Percentiles rank a stretch among this genome's conserved stretches.
phyloP scores from a whole-genome alignment of 1,140 invertebrate species.

The Pseudomyrmex cubaensis region DNA sequence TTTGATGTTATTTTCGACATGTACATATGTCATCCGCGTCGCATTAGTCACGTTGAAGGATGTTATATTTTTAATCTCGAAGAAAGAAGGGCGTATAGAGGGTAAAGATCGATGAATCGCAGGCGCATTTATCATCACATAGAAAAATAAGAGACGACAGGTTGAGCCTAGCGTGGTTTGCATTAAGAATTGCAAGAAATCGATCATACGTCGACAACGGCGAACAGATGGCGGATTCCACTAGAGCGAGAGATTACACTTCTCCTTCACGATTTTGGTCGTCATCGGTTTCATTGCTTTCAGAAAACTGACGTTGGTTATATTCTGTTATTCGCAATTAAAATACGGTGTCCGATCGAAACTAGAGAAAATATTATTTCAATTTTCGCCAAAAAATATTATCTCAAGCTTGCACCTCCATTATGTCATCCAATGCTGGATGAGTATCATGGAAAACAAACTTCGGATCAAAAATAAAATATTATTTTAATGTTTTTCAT shows the following conservation, averaged over 20 bases:
- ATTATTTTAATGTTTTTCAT: conserved; percentile 44
- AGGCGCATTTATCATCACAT: conserved; percentile 45
- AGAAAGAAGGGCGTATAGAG: conserved; percentile 18
- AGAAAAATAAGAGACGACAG: conserved; percentile 45
- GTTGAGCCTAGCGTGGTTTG: conserved; percentile 30
- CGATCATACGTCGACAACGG: conserved; percentile 14
- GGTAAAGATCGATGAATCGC: conserved; percentile 35
- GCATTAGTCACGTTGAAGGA: conserved; percentile 37
- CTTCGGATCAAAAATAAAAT: conserved; percentile 36
- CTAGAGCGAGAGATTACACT: neutral
- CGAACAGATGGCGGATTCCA: conserved; percentile 17
- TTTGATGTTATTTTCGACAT: conserved; percentile 19
- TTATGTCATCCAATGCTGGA: conserved; percentile 1
- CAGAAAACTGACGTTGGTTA: neutral
- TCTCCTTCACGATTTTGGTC: conserved; percentile 6
- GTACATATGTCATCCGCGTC: conserved; percentile 33
- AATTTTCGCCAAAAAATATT: conserved; percentile 30
- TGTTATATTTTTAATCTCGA: conserved; percentile 51
- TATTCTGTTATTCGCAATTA: neutral
- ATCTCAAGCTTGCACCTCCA: neutral
- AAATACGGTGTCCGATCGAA: neutral
- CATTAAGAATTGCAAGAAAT: conserved; percentile 37
- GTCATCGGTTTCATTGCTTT: neutral
- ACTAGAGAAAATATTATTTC: conserved; percentile 32
- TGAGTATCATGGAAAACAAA: conserved; percentile 29